These are phyloP conservation scores for Anthoscopus minutus DNA, from an alignment of 2,113 vertebrate genomes.

Conservation along the genomic window DNA sequence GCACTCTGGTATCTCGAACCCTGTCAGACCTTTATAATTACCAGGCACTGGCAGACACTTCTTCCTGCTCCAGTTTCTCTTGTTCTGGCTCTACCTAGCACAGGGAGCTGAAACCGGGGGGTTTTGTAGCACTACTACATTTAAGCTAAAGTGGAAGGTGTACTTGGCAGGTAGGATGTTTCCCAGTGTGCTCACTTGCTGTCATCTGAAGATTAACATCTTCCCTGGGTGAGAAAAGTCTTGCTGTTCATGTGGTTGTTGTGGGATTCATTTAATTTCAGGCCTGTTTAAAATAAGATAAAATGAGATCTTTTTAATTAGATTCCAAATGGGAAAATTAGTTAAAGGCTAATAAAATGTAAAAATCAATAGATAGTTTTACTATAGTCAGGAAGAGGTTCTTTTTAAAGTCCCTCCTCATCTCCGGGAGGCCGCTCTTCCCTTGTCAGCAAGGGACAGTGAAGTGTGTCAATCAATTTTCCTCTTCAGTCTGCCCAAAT, in stretches of 20 bases:
- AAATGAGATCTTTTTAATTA: background rate
- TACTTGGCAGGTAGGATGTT: background rate
- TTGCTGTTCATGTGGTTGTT: background rate
- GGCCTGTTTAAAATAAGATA: background rate
- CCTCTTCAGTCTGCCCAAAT: background rate
- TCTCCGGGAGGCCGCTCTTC: background rate
- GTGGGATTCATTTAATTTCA: background rate
- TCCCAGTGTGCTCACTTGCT: background rate
- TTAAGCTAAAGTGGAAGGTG: background rate
- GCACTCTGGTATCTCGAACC: background rate
- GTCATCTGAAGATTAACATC: too few relatives aligned
- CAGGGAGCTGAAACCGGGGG: background rate
- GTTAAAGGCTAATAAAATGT: background rate
- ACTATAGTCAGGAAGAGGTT: background rate
- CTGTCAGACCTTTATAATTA: background rate
- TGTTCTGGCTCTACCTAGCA: background rate
- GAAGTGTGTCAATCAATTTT: background rate
- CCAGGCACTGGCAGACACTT: background rate
- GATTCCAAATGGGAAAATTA: background rate
- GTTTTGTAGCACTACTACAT: accelerated
- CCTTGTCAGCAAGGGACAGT: background rate
- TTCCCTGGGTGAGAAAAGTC: background rate
- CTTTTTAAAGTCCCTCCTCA: background rate
- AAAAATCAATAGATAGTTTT: background rate
- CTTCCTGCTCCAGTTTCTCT: background rate